A percentile compares a stretch with the other conserved stretches of the same genome.
Evolutionary conservation across 1,140 invertebrate genomes (phyloP).

Genomic region (Neotoxoptera formosana): DNA sequence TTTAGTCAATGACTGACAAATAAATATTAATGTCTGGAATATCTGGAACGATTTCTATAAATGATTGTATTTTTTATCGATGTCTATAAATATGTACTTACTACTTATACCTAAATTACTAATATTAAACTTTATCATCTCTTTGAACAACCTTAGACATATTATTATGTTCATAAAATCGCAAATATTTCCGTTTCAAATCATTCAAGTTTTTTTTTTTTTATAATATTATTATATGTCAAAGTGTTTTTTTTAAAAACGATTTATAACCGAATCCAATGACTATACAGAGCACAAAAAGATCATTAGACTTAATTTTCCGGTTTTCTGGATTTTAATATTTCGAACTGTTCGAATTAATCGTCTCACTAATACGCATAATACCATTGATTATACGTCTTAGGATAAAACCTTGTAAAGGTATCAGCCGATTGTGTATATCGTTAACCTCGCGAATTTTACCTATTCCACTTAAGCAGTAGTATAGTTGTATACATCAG

Average conservation of each 20-base stretch:
- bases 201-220: not conserved
- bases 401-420: not conserved
- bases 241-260: not conserved
- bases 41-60: not conserved
- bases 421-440: not conserved
- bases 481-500: too few species aligned
- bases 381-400: not conserved
- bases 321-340: not conserved
- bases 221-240: not conserved
- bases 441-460: too few species aligned
- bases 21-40: not conserved
- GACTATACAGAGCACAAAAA: not conserved
- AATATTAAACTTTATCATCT: not conserved
- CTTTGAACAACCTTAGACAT: not conserved
- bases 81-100: not conserved
- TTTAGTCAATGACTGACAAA: not conserved
- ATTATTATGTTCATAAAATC: not conserved
- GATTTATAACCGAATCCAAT: not conserved
- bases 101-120: too few species aligned
- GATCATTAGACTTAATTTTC: not conserved
- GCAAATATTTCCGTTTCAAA: not conserved
- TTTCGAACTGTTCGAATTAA: not conserved
- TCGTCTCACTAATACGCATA: not conserved
- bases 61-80: not conserved
- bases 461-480: too few species aligned